phyloP scores from a whole-genome alignment of 2,113 vertebrate species.

The Noturus placidus region DNA sequence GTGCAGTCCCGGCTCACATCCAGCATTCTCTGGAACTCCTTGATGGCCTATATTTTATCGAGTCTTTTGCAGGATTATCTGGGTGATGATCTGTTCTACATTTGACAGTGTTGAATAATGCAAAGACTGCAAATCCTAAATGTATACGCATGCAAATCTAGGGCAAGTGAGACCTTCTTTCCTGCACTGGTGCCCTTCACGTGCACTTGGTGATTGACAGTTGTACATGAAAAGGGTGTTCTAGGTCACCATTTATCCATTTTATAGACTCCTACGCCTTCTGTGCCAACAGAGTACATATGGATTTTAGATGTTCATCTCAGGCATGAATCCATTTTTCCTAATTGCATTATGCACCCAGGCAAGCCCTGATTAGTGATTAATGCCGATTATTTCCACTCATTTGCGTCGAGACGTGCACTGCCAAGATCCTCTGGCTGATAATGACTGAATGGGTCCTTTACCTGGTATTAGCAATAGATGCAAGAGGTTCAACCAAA shows the following conservation, averaged over 20 bases:
- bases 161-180: neutral
- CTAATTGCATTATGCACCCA: neutral
- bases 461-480: conserved; percentile 29
- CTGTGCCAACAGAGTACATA: neutral
- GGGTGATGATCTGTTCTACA: conserved; percentile 38
- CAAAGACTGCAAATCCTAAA: neutral
- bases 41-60: neutral
- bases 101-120: conserved; percentile 28
- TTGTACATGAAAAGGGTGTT: neutral
- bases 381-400: conserved; percentile 22
- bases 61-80: neutral
- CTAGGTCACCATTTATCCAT: neutral
- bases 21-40: neutral
- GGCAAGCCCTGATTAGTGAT: conserved; percentile 4
- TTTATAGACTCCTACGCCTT: conserved; percentile 6
- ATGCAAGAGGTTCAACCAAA: neutral
- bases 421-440: neutral
- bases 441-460: conserved; percentile 13
- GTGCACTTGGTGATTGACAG: neutral
- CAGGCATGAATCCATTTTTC: neutral
- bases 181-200: neutral
- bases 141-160: neutral
- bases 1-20: neutral
- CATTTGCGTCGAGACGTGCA: neutral
- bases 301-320: conserved; percentile 13